Conservation (phyloP, 2,113 vertebrate species). For the Cephalopterus ornatus region DNA sequence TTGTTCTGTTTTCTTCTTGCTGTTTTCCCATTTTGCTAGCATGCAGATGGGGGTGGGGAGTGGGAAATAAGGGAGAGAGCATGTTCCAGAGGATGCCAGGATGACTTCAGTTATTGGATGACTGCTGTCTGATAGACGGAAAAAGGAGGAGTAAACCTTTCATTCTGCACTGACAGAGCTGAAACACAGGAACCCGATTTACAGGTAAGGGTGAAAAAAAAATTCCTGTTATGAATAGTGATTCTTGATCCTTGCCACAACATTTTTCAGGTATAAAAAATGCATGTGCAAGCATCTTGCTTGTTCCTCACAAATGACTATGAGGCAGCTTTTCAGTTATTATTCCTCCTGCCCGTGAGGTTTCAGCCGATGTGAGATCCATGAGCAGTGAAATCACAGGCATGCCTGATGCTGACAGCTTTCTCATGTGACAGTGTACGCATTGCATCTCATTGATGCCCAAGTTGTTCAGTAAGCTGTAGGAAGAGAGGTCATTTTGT, state of each 20-base stretch:
- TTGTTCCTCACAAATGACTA: constrained; percentile 28
- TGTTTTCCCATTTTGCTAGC: constrained; percentile 41
- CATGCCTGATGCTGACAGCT: constrained; percentile 73
- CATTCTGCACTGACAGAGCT: constrained; percentile 68
- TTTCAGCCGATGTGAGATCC: constrained; percentile 78
- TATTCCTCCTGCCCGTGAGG: constrained; percentile 56
- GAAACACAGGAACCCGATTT: constrained; percentile 67
- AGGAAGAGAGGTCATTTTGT: constrained; percentile 81
- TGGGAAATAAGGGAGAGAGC: constrained; percentile 57
- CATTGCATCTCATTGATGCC: constrained; percentile 75
- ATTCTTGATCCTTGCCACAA: not conserved
- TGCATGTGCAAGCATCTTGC: constrained; percentile 24
- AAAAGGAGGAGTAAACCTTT: constrained; percentile 68
- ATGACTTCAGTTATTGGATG: constrained; percentile 78
- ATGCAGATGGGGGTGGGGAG: constrained; percentile 69
- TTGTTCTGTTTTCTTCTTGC: constrained; percentile 29
- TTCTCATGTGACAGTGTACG: constrained; percentile 75
- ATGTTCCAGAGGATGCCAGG: constrained; percentile 70
- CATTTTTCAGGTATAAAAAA: not conserved
- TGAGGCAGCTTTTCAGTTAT: constrained; percentile 38
- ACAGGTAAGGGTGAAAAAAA: constrained; percentile 69
- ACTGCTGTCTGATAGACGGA: constrained; percentile 63
- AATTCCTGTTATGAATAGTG: not conserved
- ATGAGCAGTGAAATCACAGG: constrained; percentile 78
- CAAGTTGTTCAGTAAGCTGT: constrained; percentile 78